Conservation (phyloP, 2,113 vertebrate species). For the Synchiropus splendidus region DNA sequence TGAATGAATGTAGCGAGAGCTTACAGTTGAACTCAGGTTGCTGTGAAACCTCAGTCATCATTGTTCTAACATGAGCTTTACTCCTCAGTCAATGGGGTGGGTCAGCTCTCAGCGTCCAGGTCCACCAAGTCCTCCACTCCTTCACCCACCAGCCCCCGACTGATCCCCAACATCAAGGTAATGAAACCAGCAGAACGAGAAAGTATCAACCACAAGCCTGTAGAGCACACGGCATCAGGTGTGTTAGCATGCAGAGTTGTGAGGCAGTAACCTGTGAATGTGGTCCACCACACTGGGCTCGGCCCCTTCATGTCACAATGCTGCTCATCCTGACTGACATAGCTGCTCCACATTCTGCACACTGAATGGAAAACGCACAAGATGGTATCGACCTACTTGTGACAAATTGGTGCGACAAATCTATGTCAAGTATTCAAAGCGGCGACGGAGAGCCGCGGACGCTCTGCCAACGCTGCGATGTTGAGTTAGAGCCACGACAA, state of each 20-base stretch:
- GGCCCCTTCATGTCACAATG: too few relatives aligned
- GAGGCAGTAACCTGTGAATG: too few relatives aligned
- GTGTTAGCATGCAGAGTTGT: too few relatives aligned
- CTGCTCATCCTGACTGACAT: background rate
- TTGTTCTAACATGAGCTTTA: background rate
- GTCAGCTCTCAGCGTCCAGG: conserved; percentile 82
- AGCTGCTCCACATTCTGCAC: background rate
- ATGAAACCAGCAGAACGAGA: conserved; percentile 17
- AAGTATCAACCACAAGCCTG: too few relatives aligned
- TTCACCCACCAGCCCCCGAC: conserved; percentile 86
- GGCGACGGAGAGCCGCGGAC: too few relatives aligned
- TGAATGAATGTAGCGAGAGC: too few relatives aligned
- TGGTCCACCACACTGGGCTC: too few relatives aligned
- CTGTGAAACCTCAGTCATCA: background rate
- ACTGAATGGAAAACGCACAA: background rate
- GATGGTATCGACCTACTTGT: conserved; percentile 6
- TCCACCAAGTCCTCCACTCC: conserved; percentile 91
- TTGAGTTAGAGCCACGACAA: background rate
- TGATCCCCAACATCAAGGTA: conserved; percentile 80
- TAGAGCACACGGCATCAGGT: too few relatives aligned
- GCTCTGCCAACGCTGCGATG: background rate
- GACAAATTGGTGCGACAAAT: conserved; percentile 6
- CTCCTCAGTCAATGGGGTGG: conserved; percentile 81
- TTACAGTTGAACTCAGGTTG: background rate
- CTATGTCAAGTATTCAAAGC: conserved; percentile 2